Conservation (phyloP, 92 coral and sea anemone genomes). For the Heliopora coerulea region DNA sequence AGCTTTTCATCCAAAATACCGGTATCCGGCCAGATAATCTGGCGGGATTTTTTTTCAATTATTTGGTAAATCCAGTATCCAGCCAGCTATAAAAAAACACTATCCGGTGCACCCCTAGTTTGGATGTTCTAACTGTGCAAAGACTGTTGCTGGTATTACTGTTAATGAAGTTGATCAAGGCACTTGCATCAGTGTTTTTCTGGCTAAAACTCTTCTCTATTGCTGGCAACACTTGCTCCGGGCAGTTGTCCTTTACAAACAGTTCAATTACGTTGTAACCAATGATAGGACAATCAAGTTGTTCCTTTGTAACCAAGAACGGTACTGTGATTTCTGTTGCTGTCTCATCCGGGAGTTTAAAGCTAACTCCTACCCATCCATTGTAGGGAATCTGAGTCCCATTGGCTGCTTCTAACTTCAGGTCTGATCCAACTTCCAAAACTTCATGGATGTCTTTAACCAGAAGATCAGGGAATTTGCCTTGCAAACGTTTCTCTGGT, state of each 20-base stretch:
- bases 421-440: neutral
- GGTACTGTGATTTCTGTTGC: conserved; percentile 30
- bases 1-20: too few species aligned
- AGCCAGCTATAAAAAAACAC: too few species aligned
- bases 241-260: conserved; percentile 32
- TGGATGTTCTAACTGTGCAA: neutral
- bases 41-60: too few species aligned
- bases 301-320: too few species aligned
- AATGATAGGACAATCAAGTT: too few species aligned
- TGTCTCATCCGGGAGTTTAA: too few species aligned
- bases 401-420: conserved; percentile 53
- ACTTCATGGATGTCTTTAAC: neutral
- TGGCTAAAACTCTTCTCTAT: neutral
- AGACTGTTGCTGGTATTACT: neutral
- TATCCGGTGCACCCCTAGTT: too few species aligned
- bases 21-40: too few species aligned
- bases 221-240: neutral
- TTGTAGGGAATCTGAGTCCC: conserved; percentile 53
- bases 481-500: conserved; percentile 8
- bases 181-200: neutral
- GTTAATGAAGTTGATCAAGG: neutral
- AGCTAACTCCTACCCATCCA: conserved; percentile 56
- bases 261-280: conserved; percentile 54
- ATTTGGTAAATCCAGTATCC: too few species aligned
- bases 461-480: neutral